Percentiles rank a stretch among this genome's conserved stretches.
Evolutionary conservation across 2,888 invertebrate genomes (phyloP).

Genomic region (Campaea margaritaria): DNA sequence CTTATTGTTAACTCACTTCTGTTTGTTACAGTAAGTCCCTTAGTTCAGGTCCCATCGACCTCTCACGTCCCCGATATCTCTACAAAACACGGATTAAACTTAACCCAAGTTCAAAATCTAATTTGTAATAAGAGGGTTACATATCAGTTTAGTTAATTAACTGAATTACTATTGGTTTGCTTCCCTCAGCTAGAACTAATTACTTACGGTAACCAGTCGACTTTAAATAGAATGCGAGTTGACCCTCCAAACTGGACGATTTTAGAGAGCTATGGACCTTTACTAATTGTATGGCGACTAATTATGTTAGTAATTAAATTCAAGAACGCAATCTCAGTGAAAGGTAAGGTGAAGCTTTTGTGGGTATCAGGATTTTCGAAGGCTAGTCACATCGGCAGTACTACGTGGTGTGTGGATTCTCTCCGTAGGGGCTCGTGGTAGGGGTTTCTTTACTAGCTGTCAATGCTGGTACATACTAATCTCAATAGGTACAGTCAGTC

Average conservation of each 20-base stretch:
- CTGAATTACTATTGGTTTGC: constrained; percentile 45
- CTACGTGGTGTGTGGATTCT: not conserved
- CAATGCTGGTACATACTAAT: not conserved
- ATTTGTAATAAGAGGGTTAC: constrained; percentile 49
- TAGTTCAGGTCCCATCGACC: constrained; percentile 22
- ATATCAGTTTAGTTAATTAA: constrained; percentile 49
- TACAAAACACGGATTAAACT: constrained; percentile 43
- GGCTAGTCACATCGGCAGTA: not conserved
- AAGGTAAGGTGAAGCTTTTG: constrained; percentile 11
- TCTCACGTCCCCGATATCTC: constrained; percentile 27
- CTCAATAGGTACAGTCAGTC: too few species aligned
- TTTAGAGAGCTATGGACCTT: constrained; percentile 30
- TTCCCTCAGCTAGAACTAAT: constrained; percentile 40
- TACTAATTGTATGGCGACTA: constrained; percentile 28
- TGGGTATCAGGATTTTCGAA: constrained; percentile 3
- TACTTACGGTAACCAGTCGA: constrained; percentile 42
- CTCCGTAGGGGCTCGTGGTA: too few species aligned
- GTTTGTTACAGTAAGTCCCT: constrained; percentile 14
- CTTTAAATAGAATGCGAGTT: constrained; percentile 32
- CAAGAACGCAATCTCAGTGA: constrained; percentile 20
- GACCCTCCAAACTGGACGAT: constrained; percentile 37
- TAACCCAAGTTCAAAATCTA: constrained; percentile 44
- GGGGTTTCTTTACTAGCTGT: too few species aligned
- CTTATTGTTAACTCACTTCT: constrained; percentile 21
- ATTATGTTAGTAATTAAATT: constrained; percentile 28